phyloP scores from a whole-genome alignment of 1,140 invertebrate species.

The Drosophila biarmipes region DNA sequence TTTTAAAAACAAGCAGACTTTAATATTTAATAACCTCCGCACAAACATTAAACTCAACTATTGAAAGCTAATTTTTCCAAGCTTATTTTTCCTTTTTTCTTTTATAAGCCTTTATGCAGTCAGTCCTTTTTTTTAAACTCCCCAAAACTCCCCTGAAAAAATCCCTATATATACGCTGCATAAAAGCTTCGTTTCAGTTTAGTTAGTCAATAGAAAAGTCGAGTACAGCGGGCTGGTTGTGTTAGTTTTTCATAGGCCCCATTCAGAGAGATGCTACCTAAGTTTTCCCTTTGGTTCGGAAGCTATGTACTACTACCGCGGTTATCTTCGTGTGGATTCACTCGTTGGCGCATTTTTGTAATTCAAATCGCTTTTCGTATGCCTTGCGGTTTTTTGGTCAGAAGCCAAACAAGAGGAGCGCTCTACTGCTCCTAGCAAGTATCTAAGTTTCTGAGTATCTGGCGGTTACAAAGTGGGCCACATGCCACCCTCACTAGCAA shows the following conservation, averaged over 20 bases:
- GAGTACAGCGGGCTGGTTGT: constrained; percentile 24
- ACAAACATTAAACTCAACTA: not conserved
- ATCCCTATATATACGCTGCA: constrained; percentile 8
- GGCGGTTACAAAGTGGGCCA: constrained; percentile 64
- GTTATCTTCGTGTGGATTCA: constrained; percentile 35
- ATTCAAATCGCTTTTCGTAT: constrained; percentile 64
- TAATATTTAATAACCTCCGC: not conserved
- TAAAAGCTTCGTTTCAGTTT: constrained; percentile 41
- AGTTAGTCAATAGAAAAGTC: constrained; percentile 31
- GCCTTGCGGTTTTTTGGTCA: constrained; percentile 77
- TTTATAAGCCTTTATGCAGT: not conserved
- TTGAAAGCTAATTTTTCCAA: no score
- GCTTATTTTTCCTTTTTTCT: not conserved
- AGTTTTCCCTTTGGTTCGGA: constrained; percentile 34
- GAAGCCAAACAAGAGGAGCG: constrained; percentile 70
- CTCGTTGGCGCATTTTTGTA: constrained; percentile 63
- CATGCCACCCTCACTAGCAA: constrained; percentile 10
- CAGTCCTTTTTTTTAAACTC: not conserved
- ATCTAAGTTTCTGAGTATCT: constrained; percentile 20
- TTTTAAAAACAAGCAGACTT: not conserved
- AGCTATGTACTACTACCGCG: constrained; percentile 14
- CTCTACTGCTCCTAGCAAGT: constrained; percentile 35
- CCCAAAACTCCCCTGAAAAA: constrained; percentile 8
- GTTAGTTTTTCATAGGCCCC: constrained; percentile 40
- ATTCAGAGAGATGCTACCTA: constrained; percentile 34